Evolutionary conservation across 1,140 invertebrate genomes (phyloP), one percentile per base, ranked within the genome.

Genomic region (Drosophila obscura): DNA sequence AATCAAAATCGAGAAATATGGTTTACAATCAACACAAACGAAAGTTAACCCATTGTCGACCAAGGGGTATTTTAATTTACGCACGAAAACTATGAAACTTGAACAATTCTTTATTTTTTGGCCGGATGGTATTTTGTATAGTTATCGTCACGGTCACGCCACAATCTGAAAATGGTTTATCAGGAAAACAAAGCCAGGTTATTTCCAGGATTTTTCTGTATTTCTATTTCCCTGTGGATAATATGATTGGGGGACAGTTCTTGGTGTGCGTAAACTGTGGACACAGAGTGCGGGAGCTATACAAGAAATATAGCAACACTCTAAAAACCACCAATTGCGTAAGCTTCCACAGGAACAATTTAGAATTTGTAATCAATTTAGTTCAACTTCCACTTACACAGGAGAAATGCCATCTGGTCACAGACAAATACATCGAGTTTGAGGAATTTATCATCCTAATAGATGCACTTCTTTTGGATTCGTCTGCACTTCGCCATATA

Each of bases 401-500:
- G 96, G 93, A 93, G 22, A 93, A 93, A 57, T 98, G 97, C 81
- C 94, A 94, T 11, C 92, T 94, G 63, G 90, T 95, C 22, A 96
- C 96, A 13, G 97, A 98, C 82, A 97, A 97, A 90, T 98, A 98
- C 77, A 95, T 97, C 59, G 97, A 98, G 92, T 97, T 96, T 92
- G 97, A 98, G 88, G 93, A 94, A 22, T 94, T 97, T 5, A 95
- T 97, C 71, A 95, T 97, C 0, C 94, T 97, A 64, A 95, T 98
- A 69, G 96, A 97, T 92, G 92, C 97, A 5, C 93, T 98, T 8
- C 87, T 98, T 7, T 93, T 97, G 50, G 96, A 96, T 48, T 94
- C 94, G 57, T 93, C 94, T 65, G 96, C 97, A 1, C 97, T 97
- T 84, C 93, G 96, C 45, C 97, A 98, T 92, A 93, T 97, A 41